These are phyloP conservation scores for Mechanitis messenoides DNA, from an alignment of 2,888 invertebrate genomes.

Conservation along the genomic window DNA sequence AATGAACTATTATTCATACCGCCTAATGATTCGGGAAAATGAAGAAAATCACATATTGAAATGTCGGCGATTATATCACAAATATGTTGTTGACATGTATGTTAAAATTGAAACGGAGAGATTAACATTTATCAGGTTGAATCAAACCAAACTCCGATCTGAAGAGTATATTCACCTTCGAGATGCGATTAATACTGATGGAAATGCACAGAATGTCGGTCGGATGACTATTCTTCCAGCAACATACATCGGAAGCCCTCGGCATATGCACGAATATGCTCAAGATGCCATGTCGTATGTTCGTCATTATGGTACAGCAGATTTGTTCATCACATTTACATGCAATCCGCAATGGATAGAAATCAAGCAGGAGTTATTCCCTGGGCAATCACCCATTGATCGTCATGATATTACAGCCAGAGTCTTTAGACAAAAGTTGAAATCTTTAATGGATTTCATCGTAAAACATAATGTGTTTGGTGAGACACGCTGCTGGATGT, in stretches of 20 bases:
- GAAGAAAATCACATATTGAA: slow-evolving; percentile 28
- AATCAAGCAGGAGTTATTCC: slow-evolving; percentile 30
- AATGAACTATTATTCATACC: slow-evolving; percentile 31
- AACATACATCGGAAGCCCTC: slow-evolving; percentile 32
- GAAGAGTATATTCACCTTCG: slow-evolving; percentile 35
- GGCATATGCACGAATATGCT: slow-evolving; percentile 34
- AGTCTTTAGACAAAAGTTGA: slow-evolving; percentile 29
- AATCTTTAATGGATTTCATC: slow-evolving; percentile 30
- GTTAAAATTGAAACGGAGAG: slow-evolving; percentile 28
- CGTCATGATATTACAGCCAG: slow-evolving; percentile 37
- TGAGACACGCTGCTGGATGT: slow-evolving; percentile 30
- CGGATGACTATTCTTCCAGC: slow-evolving; percentile 38
- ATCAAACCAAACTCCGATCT: slow-evolving; percentile 31
- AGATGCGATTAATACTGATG: slow-evolving; percentile 21
- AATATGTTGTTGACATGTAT: slow-evolving; percentile 21
- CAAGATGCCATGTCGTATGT: slow-evolving; percentile 40
- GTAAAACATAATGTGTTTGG: slow-evolving; percentile 30
- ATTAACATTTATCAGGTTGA: slow-evolving; percentile 30
- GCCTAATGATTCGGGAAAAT: slow-evolving; percentile 30
- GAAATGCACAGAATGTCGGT: slow-evolving; percentile 35
- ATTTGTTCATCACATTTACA: slow-evolving; percentile 33
- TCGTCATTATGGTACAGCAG: slow-evolving; percentile 38
- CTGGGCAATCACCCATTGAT: slow-evolving; percentile 31
- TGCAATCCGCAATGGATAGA: slow-evolving; percentile 37
- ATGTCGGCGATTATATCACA: slow-evolving; percentile 27